Base-by-base conservation (phyloP, 2,888 invertebrate species). In the Heteromyza rotundicornis region DNA sequence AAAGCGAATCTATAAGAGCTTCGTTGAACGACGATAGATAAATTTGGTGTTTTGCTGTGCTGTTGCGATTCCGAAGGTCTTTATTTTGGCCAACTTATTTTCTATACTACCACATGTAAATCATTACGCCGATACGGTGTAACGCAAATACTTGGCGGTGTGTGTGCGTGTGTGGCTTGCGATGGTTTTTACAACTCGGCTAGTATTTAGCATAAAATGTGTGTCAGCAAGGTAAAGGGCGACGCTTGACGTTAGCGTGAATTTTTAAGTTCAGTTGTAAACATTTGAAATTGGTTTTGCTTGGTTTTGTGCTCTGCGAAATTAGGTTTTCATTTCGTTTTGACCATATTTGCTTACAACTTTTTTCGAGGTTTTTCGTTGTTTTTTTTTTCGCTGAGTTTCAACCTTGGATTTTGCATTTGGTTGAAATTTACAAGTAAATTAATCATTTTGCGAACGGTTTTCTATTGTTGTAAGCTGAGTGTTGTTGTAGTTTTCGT, bases 221-320 rank as follows among this genome's bases (percentile, higher is more conserved):
- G 69, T 80, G 78, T 80, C 78, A 78, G 79, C 78, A 78, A 80
- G 78, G 78, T 78, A 80, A 78, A 80, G 80, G 78, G 78, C 80
- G 76, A 67, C 49, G 60, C 54, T 58, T 62, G 57, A 60, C 44
- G 10, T 1, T 22, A 17, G 17, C 47, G 47, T 47, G 47, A 47
- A 3, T 47, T 47, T 47, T 47, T n/a, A 40, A 40, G 47, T 47
- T 24, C 2, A 14, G 16, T 24, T 51, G 23, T 51, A 51, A 23
- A 51, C 12, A 27, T 51, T 51, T 51, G 51, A 51, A 51, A 14
- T 49, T 57, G 57, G 35, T 59, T 56, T 60, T 59, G 59, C 44
- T 40, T 12, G 66, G 22, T 44, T 62, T 60, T 55, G 49, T 47
- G 17, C 19, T 47, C 14, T 47, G 47, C 47, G 47, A 47, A 47